phyloP scores from a whole-genome alignment of 2,797 vertebrate genomes.

The Astyanax mexicanus region DNA sequence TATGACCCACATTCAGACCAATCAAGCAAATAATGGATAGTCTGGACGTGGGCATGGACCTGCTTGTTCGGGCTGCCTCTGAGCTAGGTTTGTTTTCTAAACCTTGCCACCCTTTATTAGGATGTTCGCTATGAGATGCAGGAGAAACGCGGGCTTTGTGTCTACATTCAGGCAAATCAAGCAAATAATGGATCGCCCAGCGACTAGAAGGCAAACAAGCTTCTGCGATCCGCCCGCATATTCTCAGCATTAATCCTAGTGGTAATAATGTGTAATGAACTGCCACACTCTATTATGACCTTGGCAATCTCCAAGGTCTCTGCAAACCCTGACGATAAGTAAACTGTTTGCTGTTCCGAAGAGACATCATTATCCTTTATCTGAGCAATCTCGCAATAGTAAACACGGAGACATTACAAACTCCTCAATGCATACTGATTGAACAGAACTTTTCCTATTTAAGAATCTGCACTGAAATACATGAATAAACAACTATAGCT shows the following conservation, averaged over 20 bases:
- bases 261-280: conserved; percentile 62
- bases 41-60: background rate
- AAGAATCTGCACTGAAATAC: background rate
- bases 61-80: background rate
- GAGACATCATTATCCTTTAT: conserved; percentile 38
- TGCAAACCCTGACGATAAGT: conserved; percentile 42
- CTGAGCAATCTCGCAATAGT: conserved; percentile 18
- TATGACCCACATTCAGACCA: conserved; percentile 50
- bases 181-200: conserved; percentile 43
- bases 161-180: conserved; percentile 53
- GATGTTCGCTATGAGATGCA: background rate
- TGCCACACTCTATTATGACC: conserved; percentile 59
- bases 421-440: conserved; percentile 32
- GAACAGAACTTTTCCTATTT: conserved; percentile 10
- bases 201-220: conserved; percentile 35
- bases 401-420: conserved; percentile 36
- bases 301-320: conserved; percentile 39
- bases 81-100: background rate
- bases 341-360: conserved; percentile 45
- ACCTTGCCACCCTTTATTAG: background rate
- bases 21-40: conserved; percentile 49
- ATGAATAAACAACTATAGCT: background rate
- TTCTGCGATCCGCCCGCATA: conserved; percentile 15
- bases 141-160: conserved; percentile 24
- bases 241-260: conserved; percentile 47